Evolutionary conservation across 2,888 invertebrate genomes (phyloP).

Genomic region (Apodemia mormo): DNA sequence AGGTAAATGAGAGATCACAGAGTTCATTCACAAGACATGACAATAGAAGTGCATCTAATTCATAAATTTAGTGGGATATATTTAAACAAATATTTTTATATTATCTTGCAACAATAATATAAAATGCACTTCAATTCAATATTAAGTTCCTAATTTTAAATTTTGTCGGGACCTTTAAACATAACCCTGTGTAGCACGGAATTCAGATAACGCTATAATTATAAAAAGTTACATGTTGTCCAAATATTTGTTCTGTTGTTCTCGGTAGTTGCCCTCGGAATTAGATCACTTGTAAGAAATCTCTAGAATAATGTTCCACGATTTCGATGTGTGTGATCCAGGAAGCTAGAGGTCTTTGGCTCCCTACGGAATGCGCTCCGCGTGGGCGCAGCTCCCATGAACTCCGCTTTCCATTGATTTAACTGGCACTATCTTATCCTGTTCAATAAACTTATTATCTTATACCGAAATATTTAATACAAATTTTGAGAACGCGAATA

Average conservation of each 20-base stretch:
- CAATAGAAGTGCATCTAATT: too few species aligned
- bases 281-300: slow-evolving; percentile 16
- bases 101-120: too few species aligned
- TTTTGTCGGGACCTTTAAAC: too few species aligned
- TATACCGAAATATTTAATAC: neutral
- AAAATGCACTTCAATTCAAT: too few species aligned
- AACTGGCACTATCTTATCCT: slow-evolving; percentile 76
- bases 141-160: too few species aligned
- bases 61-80: too few species aligned
- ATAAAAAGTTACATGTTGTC: neutral
- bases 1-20: too few species aligned
- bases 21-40: too few species aligned
- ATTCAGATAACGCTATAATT: too few species aligned
- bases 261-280: slow-evolving; percentile 12
- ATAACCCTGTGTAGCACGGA: too few species aligned
- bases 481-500: neutral
- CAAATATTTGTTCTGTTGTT: slow-evolving; percentile 3
- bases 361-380: slow-evolving; percentile 70
- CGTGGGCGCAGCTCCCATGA: slow-evolving; percentile 66
- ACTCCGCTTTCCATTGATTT: slow-evolving; percentile 77
- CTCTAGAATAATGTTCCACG: slow-evolving; percentile 34
- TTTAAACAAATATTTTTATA: too few species aligned
- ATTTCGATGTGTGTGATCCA: slow-evolving; percentile 63
- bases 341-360: slow-evolving; percentile 79
- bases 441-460: slow-evolving; percentile 26